Evolutionary conservation across 2,797 vertebrate species (phyloP).

Genomic region (Chanos chanos): DNA sequence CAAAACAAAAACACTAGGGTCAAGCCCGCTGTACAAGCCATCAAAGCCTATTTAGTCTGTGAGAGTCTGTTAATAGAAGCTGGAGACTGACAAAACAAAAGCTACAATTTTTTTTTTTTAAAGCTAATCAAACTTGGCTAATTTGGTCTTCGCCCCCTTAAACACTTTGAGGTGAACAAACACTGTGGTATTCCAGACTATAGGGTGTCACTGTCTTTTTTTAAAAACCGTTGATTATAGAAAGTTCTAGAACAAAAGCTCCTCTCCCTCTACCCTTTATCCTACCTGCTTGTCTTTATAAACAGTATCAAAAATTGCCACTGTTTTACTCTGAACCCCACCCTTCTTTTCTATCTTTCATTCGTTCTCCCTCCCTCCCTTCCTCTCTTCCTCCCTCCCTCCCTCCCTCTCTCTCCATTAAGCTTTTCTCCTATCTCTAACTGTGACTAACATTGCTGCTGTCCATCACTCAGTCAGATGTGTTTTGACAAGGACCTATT

Average conservation of each 20-base stretch:
- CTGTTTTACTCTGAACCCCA: background rate
- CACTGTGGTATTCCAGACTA: too few species aligned
- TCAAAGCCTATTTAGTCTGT: slow-evolving; percentile 30
- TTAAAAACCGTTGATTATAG: too few species aligned
- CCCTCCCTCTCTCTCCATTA: slow-evolving; percentile 14
- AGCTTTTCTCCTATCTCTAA: slow-evolving; percentile 18
- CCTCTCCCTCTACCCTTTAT: too few species aligned
- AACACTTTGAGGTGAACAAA: too few species aligned
- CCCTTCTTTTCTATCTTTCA: background rate
- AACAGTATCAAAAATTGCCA: too few species aligned
- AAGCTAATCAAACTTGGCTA: too few species aligned
- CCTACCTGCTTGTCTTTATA: too few species aligned
- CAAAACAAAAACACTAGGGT: slow-evolving; percentile 17
- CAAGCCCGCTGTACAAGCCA: slow-evolving; percentile 8
- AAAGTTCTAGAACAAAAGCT: too few species aligned
- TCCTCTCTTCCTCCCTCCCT: background rate
- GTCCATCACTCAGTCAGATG: slow-evolving; percentile 46
- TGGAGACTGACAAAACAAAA: slow-evolving; percentile 13
- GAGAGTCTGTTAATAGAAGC: slow-evolving; percentile 11
- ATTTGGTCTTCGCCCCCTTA: too few species aligned
- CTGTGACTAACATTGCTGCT: slow-evolving; percentile 25
- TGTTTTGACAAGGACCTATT: slow-evolving; percentile 56
- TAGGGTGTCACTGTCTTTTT: too few species aligned
- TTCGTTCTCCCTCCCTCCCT: background rate
- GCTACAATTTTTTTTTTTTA: too few species aligned